These are phyloP conservation scores for Lamellibrachia satsuma DNA, from an alignment of 2,888 invertebrate genomes.

Conservation along the genomic window DNA sequence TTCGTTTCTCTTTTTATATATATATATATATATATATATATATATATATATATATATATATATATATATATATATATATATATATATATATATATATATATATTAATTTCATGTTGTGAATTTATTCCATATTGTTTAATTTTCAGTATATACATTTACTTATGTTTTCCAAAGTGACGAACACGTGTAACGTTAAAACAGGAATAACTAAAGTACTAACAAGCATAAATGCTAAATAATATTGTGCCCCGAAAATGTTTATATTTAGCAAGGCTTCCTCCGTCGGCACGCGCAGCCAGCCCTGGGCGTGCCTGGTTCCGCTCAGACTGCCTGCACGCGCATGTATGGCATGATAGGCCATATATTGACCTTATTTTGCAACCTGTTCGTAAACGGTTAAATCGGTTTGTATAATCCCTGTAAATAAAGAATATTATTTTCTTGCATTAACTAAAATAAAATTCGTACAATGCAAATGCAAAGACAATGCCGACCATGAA, in stretches of 20 bases:
- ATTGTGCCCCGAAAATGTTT: not conserved
- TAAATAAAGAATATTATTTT: not conserved
- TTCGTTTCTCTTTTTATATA: too few relatives aligned
- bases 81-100: too few relatives aligned
- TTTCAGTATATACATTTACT: too few relatives aligned
- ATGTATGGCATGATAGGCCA: not conserved
- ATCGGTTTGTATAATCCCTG: not conserved
- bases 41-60: too few relatives aligned
- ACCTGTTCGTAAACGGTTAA: not conserved
- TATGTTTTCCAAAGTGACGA: too few relatives aligned
- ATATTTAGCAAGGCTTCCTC: not conserved
- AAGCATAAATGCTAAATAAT: too few relatives aligned
- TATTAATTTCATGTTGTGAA: too few relatives aligned
- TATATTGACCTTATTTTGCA: conserved; percentile 12
- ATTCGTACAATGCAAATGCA: not conserved
- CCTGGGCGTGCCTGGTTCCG: conserved; percentile 6
- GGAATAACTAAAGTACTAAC: too few relatives aligned
- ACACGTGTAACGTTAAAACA: too few relatives aligned
- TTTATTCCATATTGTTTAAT: too few relatives aligned
- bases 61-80: too few relatives aligned
- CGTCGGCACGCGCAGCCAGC: not conserved
- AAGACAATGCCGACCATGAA: not conserved
- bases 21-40: too few relatives aligned
- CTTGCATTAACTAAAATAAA: not conserved
- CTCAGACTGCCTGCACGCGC: conserved; percentile 5